A percentile compares a stretch with the other conserved stretches of the same genome.
Conservation (phyloP, 2,113 vertebrate genomes). For the Callospermophilus lateralis region DNA sequence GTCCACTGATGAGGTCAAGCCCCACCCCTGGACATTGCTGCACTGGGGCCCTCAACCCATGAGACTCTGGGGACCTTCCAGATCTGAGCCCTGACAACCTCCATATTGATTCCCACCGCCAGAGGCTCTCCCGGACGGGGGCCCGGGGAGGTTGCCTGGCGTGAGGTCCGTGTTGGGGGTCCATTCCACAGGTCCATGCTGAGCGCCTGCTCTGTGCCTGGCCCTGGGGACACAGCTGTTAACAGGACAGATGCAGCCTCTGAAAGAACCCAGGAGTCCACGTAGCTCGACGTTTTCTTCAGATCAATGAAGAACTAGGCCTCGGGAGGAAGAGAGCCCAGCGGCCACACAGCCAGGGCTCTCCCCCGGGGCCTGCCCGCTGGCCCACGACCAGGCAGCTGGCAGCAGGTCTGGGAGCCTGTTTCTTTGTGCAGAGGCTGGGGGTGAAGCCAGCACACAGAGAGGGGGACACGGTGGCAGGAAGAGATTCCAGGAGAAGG, state of each 20-base stretch:
- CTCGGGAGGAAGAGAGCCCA: neutral
- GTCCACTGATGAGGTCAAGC: no score
- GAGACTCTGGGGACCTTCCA: no score
- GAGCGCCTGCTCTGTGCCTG: neutral
- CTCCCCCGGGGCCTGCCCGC: accelerated
- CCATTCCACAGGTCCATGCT: accelerated
- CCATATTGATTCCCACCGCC: neutral
- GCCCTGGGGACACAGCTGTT: no score
- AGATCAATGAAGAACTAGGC: neutral
- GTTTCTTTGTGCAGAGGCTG: neutral
- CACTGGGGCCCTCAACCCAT: no score
- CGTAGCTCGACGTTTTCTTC: neutral
- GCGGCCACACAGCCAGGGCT: neutral
- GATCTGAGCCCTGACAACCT: neutral
- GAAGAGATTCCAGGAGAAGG: neutral
- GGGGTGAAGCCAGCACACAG: neutral
- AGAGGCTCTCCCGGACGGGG: accelerated
- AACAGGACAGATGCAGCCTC: neutral
- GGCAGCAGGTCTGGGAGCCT: accelerated
- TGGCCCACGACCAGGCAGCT: neutral
- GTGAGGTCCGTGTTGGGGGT: accelerated
- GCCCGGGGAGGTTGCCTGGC: neutral
- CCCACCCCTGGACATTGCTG: no score
- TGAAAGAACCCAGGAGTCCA: neutral
- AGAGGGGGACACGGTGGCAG: neutral